Conservation (phyloP, 2,888 invertebrate species). For the Pristionchus fissidentatus region DNA sequence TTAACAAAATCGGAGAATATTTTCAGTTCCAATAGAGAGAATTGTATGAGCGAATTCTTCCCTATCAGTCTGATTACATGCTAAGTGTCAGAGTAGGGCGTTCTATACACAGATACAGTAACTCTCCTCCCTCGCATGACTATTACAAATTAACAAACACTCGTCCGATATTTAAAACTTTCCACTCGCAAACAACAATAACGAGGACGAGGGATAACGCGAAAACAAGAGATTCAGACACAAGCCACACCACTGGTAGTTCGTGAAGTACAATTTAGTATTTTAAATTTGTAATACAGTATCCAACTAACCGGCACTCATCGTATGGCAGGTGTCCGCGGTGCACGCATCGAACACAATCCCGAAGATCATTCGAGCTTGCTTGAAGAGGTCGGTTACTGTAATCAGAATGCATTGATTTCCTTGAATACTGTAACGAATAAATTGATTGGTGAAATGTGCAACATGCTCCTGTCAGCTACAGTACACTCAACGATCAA, state of each 20-base stretch:
- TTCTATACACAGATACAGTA: not conserved
- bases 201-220: not conserved
- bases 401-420: not conserved
- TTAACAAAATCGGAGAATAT: not conserved
- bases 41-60: not conserved
- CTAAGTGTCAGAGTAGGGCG: no score
- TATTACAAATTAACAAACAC: no score
- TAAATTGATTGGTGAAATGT: no score
- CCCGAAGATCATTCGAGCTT: conserved; percentile 99
- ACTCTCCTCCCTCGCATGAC: not conserved
- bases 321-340: conserved; percentile 84
- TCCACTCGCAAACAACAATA: no score
- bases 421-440: no score
- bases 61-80: not conserved
- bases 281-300: not conserved
- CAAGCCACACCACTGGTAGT: no score
- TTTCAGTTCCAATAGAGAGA: not conserved
- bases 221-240: no score
- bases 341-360: conserved; percentile 99
- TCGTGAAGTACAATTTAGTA: not conserved
- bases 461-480: no score
- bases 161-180: no score
- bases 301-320: conserved; percentile 45
- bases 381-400: conserved; percentile 76
- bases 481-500: no score